These are phyloP conservation scores for Polymixis lichenea DNA, from an alignment of 2,888 invertebrate genomes.

Conservation along the genomic window DNA sequence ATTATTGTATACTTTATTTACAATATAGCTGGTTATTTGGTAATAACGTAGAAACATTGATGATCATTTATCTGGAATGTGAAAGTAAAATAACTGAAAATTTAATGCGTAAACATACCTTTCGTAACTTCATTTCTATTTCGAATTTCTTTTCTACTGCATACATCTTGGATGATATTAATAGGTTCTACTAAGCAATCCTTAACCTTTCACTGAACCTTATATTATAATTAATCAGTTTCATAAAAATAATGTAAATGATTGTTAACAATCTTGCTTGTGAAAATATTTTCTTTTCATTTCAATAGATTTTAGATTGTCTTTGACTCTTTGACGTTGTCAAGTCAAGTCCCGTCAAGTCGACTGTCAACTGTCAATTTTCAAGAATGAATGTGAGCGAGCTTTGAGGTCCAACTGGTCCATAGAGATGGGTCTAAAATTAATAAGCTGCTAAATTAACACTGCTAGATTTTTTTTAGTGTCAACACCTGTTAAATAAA, in stretches of 20 bases:
- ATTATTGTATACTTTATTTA: neutral
- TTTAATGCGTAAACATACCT: slow-evolving; percentile 80
- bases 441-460: no score
- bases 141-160: slow-evolving; percentile 90
- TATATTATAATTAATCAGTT: neutral
- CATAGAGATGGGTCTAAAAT: no score
- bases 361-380: neutral
- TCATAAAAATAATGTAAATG: neutral
- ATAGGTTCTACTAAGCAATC: neutral
- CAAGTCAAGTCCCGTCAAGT: neutral
- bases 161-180: slow-evolving; percentile 76
- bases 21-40: neutral
- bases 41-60: neutral
- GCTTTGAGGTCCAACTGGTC: no score
- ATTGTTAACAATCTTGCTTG: neutral
- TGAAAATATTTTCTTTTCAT: no score
- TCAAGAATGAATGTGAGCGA: no score
- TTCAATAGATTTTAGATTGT: no score
- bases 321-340: no score
- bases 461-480: no score
- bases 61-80: neutral
- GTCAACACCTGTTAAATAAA: no score
- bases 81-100: slow-evolving; percentile 12
- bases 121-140: slow-evolving; percentile 91
- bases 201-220: neutral